These are phyloP conservation scores for Caerostris darwini DNA, from an alignment of 1,140 invertebrate genomes.

Conservation along the genomic window DNA sequence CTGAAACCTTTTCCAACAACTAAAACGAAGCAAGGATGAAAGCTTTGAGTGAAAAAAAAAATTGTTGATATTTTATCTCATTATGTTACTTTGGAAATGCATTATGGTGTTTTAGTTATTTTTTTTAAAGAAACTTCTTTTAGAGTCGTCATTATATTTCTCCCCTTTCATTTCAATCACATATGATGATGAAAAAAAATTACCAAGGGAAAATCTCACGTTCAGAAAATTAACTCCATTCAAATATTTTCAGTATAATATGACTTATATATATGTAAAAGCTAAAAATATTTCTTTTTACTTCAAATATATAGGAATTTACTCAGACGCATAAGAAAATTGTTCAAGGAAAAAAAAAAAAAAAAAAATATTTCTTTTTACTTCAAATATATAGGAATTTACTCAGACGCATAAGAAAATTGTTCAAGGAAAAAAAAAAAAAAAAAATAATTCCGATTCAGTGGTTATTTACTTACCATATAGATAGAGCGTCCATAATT, in stretches of 20 bases:
- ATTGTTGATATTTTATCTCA: slow-evolving; percentile 24
- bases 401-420: too few relatives aligned
- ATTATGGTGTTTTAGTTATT: background rate
- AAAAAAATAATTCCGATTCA: too few relatives aligned
- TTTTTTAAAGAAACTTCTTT: background rate
- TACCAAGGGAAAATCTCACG: background rate
- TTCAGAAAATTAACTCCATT: background rate
- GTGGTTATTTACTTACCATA: too few relatives aligned
- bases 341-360: too few relatives aligned
- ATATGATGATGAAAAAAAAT: background rate
- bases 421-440: too few relatives aligned
- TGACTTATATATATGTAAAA: background rate
- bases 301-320: too few relatives aligned
- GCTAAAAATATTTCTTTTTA: too few relatives aligned
- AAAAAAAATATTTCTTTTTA: too few relatives aligned
- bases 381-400: too few relatives aligned
- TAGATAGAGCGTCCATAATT: too few relatives aligned
- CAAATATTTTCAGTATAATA: background rate
- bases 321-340: too few relatives aligned
- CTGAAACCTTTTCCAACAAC: background rate
- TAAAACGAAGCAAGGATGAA: background rate
- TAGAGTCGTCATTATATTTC: background rate
- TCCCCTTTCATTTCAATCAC: background rate
- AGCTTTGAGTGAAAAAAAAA: background rate
- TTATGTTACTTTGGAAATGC: slow-evolving; percentile 16